Conservation (phyloP, 2,113 vertebrate species). For the Varanus salvator region DNA sequence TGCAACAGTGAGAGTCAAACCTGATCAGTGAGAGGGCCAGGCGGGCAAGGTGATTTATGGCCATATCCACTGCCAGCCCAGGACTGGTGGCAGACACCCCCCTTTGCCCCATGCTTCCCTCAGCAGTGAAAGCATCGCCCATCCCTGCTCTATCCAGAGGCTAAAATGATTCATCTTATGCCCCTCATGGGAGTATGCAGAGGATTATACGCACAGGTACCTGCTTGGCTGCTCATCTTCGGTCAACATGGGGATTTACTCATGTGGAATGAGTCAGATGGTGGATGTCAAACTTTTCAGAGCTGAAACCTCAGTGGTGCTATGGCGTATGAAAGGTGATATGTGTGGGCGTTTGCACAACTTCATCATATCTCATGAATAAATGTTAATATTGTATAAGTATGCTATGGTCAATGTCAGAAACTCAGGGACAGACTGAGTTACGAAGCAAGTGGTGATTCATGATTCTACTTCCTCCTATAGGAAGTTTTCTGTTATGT, state of each 20-base stretch:
- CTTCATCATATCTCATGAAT: background rate
- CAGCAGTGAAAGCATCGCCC: background rate
- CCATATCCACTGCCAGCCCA: background rate
- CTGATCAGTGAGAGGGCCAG: too few species aligned
- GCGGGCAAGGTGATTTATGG: too few species aligned
- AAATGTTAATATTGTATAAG: background rate
- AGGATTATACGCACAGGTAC: background rate
- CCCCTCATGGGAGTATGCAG: background rate
- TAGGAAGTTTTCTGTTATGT: background rate
- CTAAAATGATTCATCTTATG: background rate
- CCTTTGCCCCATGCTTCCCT: background rate
- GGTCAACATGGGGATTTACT: background rate
- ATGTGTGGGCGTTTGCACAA: background rate
- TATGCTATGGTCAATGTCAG: background rate
- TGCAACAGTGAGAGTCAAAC: too few species aligned
- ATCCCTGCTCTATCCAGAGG: background rate
- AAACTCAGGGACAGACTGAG: background rate
- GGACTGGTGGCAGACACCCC: background rate
- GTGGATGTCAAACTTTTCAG: background rate
- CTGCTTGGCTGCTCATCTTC: background rate
- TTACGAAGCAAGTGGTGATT: background rate
- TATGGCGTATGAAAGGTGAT: background rate
- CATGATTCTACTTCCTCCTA: background rate
- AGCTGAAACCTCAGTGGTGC: background rate
- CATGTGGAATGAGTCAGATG: background rate